Percentiles rank a stretch among this genome's conserved stretches.
Evolutionary conservation across 2,113 vertebrate genomes (phyloP).

Genomic region (Calidris pugnax): DNA sequence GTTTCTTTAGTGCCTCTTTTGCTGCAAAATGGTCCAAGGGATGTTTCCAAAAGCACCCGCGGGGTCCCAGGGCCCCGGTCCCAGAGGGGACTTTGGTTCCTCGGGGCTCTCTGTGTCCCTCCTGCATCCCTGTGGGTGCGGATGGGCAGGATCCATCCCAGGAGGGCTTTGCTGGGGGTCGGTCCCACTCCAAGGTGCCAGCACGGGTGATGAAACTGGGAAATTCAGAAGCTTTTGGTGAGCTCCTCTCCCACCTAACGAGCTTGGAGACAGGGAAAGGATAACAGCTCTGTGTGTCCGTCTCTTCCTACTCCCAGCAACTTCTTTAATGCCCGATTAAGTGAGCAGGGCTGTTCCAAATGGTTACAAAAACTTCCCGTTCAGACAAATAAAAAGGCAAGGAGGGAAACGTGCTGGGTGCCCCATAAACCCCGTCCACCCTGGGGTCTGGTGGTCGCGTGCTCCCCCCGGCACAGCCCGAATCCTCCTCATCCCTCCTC

Average conservation of each 20-base stretch:
- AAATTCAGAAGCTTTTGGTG: background rate
- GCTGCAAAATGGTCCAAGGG: background rate
- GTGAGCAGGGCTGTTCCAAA: background rate
- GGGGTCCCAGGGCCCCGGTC: background rate
- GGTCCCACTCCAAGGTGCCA: accelerated
- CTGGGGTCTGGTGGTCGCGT: accelerated
- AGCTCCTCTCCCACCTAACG: background rate
- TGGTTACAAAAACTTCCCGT: accelerated
- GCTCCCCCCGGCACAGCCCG: background rate
- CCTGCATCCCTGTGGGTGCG: background rate
- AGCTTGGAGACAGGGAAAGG: background rate
- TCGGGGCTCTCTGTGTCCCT: accelerated
- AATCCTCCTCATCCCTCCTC: background rate
- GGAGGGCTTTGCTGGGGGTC: background rate
- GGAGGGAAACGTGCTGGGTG: background rate
- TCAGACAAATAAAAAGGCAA: background rate
- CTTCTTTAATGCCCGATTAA: accelerated
- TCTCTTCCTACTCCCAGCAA: background rate
- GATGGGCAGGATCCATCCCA: accelerated
- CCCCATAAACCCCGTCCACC: no score
- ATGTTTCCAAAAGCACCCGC: accelerated
- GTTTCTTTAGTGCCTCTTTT: background rate
- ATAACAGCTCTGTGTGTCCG: accelerated
- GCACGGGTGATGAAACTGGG: accelerated
- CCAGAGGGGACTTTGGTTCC: background rate